Conservation (phyloP, 2,797 vertebrate species). For the Hozukius guyotensis region DNA sequence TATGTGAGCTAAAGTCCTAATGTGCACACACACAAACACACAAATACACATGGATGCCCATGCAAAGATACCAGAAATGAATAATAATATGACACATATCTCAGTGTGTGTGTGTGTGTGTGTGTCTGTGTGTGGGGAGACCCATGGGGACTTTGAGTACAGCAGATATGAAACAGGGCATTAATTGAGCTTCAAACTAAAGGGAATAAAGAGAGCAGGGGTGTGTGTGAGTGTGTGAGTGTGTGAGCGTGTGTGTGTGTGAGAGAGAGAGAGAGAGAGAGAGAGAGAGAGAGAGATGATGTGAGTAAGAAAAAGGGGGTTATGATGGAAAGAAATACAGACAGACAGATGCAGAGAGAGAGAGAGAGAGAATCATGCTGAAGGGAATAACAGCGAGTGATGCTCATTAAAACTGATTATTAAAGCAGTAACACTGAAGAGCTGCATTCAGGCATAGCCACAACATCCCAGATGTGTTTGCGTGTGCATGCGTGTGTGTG, state of each 20-base stretch:
- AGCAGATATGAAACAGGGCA: slow-evolving; percentile 55
- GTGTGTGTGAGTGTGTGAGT: background rate
- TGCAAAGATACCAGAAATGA: slow-evolving; percentile 2
- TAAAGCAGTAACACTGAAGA: slow-evolving; percentile 82
- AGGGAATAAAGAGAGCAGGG: slow-evolving; percentile 34
- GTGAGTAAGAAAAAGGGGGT: slow-evolving; percentile 24
- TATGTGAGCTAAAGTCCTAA: background rate
- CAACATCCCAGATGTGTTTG: slow-evolving; percentile 55
- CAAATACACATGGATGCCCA: background rate
- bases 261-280: background rate
- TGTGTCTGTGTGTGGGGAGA: background rate
- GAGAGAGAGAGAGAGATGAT: background rate
- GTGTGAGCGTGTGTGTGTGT: background rate
- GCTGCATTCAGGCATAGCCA: slow-evolving; percentile 75
- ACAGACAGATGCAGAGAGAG: slow-evolving; percentile 53
- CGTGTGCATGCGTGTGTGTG: slow-evolving; percentile 1
- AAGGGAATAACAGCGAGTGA: slow-evolving; percentile 77
- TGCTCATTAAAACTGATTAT: slow-evolving; percentile 88
- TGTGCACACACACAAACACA: background rate
- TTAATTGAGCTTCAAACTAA: slow-evolving; percentile 64
- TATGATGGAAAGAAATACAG: slow-evolving; percentile 14
- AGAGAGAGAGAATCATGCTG: slow-evolving; percentile 55
- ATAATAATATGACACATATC: slow-evolving; percentile 38
- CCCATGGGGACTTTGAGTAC: slow-evolving; percentile 39
- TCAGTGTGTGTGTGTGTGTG: slow-evolving; percentile 7